phyloP scores from a whole-genome alignment of 2,113 vertebrate species.

The Paradoxurus hermaphroditus region DNA sequence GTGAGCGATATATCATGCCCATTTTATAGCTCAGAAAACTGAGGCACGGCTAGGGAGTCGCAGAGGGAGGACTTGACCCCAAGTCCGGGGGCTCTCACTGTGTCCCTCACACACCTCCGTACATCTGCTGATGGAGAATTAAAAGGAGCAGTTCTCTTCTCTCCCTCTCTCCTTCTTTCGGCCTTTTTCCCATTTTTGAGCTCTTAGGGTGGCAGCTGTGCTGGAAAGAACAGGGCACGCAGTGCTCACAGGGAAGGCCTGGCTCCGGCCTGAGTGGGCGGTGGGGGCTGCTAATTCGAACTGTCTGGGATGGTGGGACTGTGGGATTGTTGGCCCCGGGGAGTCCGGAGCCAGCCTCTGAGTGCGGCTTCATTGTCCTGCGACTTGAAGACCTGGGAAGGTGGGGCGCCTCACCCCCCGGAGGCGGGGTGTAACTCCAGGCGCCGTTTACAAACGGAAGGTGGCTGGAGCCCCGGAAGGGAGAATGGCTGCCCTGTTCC shows the following conservation, averaged over 20 bases:
- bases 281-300: conserved; percentile 62
- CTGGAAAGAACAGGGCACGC: conserved; percentile 47
- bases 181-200: not conserved
- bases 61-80: not conserved
- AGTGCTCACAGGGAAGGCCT: conserved; percentile 61
- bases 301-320: no score
- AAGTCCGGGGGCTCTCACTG: not conserved
- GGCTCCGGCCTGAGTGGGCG: not conserved
- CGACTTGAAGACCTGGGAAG: conserved; percentile 73
- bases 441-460: conserved; percentile 72
- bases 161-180: not conserved
- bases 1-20: no score
- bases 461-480: conserved; percentile 69
- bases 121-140: not conserved
- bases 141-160: not conserved
- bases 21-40: not conserved
- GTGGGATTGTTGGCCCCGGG: conserved; percentile 49
- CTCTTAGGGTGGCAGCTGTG: not conserved
- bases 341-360: not conserved
- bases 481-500: conserved; percentile 49
- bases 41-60: not conserved
- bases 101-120: not conserved
- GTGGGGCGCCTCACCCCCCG: conserved; percentile 55
- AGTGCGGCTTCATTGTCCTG: conserved; percentile 61
- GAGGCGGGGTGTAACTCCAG: conserved; percentile 64